A percentile compares a stretch with the other conserved stretches of the same genome.
phyloP scores from a whole-genome alignment of 1,140 invertebrate species.

The Bathynomus jamesi region DNA sequence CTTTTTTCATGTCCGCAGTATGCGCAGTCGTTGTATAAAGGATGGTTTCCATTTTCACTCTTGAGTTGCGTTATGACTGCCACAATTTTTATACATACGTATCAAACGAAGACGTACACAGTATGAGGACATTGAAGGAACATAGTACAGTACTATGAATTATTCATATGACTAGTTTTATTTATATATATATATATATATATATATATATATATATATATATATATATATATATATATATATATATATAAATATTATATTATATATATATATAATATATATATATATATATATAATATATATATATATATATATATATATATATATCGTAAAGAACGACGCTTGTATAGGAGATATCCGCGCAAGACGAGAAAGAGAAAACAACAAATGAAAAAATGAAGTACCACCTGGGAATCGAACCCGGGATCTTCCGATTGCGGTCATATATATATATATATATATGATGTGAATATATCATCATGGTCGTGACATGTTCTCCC shows the following conservation, averaged over 20 bases:
- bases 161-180: neutral
- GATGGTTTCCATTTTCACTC: neutral
- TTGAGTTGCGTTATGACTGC: neutral
- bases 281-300: neutral
- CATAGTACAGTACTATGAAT: neutral
- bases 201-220: conserved; percentile 22
- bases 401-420: too few relatives aligned
- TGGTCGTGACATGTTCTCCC: too few relatives aligned
- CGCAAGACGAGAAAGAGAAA: too few relatives aligned
- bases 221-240: conserved; percentile 9
- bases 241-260: conserved; percentile 6
- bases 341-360: too few relatives aligned
- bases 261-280: neutral
- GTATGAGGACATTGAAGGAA: neutral
- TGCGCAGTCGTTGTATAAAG: too few relatives aligned
- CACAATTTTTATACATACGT: neutral
- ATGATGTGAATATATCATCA: neutral
- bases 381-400: too few relatives aligned
- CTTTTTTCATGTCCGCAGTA: too few relatives aligned
- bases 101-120: neutral
- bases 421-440: too few relatives aligned
- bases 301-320: conserved; percentile 4
- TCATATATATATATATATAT: too few relatives aligned
- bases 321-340: too few relatives aligned
- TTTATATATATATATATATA: conserved; percentile 21